Conservation (phyloP, 2,113 vertebrate genomes). For the Tichodroma muraria region DNA sequence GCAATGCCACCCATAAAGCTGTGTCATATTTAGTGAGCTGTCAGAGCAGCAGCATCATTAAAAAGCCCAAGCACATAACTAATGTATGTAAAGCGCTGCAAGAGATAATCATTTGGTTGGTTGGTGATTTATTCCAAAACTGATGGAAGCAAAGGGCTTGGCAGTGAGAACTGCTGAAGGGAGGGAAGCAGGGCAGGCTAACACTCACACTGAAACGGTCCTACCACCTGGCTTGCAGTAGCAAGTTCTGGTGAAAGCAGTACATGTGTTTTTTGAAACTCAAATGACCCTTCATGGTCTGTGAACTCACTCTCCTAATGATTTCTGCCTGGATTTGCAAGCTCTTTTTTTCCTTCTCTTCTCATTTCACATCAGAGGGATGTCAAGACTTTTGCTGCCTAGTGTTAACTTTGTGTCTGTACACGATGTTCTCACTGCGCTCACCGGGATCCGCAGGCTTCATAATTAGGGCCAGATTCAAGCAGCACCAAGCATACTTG, state of each 20-base stretch:
- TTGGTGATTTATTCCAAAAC: constrained; percentile 33
- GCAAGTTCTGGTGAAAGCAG: not conserved
- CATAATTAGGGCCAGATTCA: constrained; percentile 13
- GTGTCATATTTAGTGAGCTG: constrained; percentile 44
- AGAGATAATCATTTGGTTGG: constrained; percentile 18
- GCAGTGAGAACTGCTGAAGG: not conserved
- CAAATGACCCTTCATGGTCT: not conserved
- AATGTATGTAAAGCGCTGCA: constrained; percentile 8
- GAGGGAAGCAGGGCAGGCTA: not conserved
- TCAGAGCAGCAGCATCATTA: constrained; percentile 50
- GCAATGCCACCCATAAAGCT: constrained; percentile 14
- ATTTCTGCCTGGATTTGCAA: constrained; percentile 8
- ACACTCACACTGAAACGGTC: accelerated
- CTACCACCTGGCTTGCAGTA: not conserved
- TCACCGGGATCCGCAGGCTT: not conserved
- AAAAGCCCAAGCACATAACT: constrained; percentile 40
- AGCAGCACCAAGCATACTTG: not conserved
- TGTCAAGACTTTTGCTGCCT: not conserved
- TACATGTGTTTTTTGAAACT: not conserved
- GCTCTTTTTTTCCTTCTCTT: not conserved
- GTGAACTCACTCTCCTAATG: not conserved
- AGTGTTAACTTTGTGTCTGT: constrained; percentile 23
- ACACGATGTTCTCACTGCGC: constrained; percentile 10
- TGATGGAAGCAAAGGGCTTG: constrained; percentile 4
- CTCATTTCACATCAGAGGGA: constrained; percentile 29